Percentiles rank a stretch among this genome's conserved stretches.
phyloP scores from a whole-genome alignment of 2,888 invertebrate genomes.

The Hemistola chrysoprasaria region DNA sequence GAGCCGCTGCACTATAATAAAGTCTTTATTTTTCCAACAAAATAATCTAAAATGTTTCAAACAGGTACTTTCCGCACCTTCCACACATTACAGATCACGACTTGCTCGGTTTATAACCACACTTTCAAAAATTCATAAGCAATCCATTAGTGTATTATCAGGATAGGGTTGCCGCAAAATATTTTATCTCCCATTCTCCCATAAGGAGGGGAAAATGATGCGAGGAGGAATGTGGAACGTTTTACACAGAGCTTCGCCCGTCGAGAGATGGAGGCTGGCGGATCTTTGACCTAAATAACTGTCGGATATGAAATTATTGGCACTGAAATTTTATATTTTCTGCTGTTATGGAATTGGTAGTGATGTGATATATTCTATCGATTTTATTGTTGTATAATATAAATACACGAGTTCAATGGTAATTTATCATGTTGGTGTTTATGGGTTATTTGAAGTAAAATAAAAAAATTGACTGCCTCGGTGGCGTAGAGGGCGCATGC shows the following conservation, averaged over 20 bases:
- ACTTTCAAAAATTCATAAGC: conserved; percentile 18
- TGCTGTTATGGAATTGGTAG: conserved; percentile 7
- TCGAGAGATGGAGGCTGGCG: no score
- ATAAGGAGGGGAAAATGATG: conserved; percentile 15
- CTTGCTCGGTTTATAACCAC: conserved; percentile 1
- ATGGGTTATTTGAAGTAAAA: no score
- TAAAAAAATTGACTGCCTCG: no score
- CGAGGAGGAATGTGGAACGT: conserved; percentile 32
- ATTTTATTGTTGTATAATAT: no score
- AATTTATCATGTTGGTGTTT: no score
- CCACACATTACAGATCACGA: neutral
- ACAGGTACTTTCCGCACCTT: neutral
- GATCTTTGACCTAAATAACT: conserved; percentile 32
- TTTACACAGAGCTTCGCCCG: no score
- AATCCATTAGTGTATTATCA: conserved; percentile 18
- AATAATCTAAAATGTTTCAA: neutral
- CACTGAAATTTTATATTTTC: conserved; percentile 32
- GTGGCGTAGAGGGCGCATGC: no score
- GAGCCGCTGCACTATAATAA: no score
- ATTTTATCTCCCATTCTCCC: conserved; percentile 25
- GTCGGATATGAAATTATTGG: conserved; percentile 30
- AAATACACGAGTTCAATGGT: no score
- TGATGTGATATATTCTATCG: conserved; percentile 4
- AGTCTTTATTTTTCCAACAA: neutral
- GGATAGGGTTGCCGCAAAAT: conserved; percentile 27